phyloP scores from a whole-genome alignment of 30 jellyfish, hydroid and myxozoan genomes.

The Pelagia noctiluca region DNA sequence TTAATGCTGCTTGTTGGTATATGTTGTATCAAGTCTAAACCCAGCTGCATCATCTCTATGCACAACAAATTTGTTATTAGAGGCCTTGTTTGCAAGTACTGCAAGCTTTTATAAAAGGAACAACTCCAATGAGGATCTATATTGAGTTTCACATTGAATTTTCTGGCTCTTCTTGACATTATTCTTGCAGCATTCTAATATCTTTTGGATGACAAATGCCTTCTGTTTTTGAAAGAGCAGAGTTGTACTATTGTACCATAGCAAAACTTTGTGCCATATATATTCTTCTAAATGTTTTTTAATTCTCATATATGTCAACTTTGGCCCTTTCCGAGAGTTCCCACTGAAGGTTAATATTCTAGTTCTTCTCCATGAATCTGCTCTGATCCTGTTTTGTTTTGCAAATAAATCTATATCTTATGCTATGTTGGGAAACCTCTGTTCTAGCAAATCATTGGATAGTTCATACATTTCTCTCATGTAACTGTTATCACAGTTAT shows the following conservation, averaged over 20 bases:
- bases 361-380: conserved; percentile 35
- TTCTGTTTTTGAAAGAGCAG: background rate
- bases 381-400: conserved; percentile 15
- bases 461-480: conserved; percentile 7
- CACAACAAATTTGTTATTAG: conserved; percentile 20
- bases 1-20: conserved; percentile 17
- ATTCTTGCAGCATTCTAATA: conserved; percentile 37
- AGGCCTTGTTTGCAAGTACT: conserved; percentile 13
- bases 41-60: conserved; percentile 41
- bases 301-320: conserved; percentile 18
- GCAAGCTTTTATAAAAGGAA: conserved; percentile 21
- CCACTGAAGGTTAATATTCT: conserved; percentile 24
- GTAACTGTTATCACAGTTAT: too few relatives aligned
- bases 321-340: conserved; percentile 25
- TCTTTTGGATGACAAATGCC: conserved; percentile 16
- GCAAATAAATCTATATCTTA: conserved; percentile 14
- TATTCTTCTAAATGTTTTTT: conserved; percentile 24
- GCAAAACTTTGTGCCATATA: conserved; percentile 8
- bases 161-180: conserved; percentile 28
- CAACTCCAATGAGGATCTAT: conserved; percentile 39
- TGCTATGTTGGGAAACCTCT: conserved; percentile 20
- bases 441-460: conserved; percentile 16
- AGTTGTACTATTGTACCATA: conserved; percentile 32
- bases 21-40: conserved; percentile 26
- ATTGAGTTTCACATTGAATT: conserved; percentile 26